Evolutionary conservation across 2,113 vertebrate genomes (phyloP), one percentile per base, ranked within the genome.

Genomic region (Phalacrocorax carbo): DNA sequence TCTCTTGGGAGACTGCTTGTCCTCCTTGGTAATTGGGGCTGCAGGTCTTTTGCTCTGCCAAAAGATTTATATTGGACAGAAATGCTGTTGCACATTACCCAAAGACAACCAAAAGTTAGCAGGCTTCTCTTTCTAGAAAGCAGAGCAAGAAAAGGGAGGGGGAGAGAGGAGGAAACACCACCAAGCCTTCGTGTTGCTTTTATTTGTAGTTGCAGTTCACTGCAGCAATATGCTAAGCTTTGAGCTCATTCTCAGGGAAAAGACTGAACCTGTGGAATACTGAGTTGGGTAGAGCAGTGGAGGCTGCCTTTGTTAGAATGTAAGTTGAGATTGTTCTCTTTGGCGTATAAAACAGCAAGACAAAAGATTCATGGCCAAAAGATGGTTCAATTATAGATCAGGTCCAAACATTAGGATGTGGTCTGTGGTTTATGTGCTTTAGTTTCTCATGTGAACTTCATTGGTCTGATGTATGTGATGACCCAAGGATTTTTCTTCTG

Each of bases 1-100:
- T 54, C 81, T 94, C 86, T n/a, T 86, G 84, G 55, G 93, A 93
- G 75, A 60, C 87, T 90, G 58, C 58, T 93, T 95, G 90, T 88
- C 94, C 93, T 91, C 66, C 57, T 91, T 87, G 71, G 68, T 88
- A 85, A 88, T 34, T 60, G 71, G 91, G 68, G 42, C 81, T 96
- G 80, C 84, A 89, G 86, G 82, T 93, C 82, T 90, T 90, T 46
- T 75, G 71, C 78, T 42, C 42, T 91, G 78, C 58, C 62, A 49
- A 55, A 92, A 91, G 42, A 64, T 88, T 87, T 80, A 7, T 34
- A 11, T 80, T 91, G 82, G 62, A 48, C 60, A 86, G 78, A 91
- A 91, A 85, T 52, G 40, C n/a, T 91, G 40, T 89, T 76, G 57
- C 66, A 82, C 46, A 16, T 90, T 77, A 87, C 73, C 22, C 18